These are phyloP conservation scores for Sebastes flavidus DNA, from an alignment of 2,797 vertebrate genomes.

Conservation along the genomic window DNA sequence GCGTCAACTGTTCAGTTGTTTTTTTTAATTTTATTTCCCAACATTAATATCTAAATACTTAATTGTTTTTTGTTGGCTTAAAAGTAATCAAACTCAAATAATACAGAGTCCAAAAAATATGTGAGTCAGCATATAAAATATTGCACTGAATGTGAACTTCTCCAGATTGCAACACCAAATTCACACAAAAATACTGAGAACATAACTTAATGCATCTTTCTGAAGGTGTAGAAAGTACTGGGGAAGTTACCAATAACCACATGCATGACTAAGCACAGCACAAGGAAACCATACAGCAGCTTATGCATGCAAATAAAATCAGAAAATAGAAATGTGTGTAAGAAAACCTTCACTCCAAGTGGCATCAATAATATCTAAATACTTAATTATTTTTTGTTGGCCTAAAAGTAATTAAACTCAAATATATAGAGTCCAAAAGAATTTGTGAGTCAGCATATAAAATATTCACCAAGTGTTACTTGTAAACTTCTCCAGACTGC, in stretches of 20 bases:
- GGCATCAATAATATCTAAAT: background rate
- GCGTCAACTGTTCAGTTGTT: background rate
- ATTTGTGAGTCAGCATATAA: background rate
- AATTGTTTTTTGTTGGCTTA: background rate
- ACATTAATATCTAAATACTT: background rate
- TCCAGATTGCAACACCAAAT: background rate
- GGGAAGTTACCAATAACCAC: background rate
- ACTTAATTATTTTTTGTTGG: background rate
- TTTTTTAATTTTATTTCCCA: background rate
- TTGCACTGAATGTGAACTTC: background rate
- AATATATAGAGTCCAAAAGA: background rate
- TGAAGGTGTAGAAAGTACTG: background rate
- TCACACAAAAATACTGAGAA: background rate
- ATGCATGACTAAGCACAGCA: background rate
- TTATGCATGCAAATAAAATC: background rate
- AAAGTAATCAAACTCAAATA: background rate
- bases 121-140: background rate
- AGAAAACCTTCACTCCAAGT: no score
- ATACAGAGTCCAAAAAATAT: background rate
- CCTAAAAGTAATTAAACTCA: background rate
- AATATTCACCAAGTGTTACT: background rate
- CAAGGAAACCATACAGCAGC: rapidly evolving
- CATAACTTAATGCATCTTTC: background rate
- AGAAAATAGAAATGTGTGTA: no score
- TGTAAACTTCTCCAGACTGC: background rate